Conservation (phyloP, 2,113 vertebrate genomes). For the Dissostichus mawsoni region DNA sequence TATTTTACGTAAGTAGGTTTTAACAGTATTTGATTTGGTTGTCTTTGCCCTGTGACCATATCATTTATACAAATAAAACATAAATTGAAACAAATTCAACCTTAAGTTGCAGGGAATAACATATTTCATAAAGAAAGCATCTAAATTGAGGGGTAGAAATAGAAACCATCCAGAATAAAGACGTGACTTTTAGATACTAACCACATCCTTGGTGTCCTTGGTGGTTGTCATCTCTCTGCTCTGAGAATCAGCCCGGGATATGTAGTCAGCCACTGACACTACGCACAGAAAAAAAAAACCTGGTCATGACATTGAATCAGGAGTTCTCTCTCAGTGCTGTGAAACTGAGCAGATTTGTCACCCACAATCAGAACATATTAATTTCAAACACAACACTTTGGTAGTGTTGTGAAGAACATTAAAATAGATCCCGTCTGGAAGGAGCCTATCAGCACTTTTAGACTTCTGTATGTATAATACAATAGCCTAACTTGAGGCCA, state of each 20-base stretch:
- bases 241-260: constrained; percentile 98
- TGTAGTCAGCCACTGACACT: constrained; percentile 99
- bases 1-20: no score
- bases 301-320: neutral
- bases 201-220: constrained; percentile 93
- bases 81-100: neutral
- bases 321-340: neutral
- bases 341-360: neutral
- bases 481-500: neutral
- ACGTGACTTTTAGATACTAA: constrained; percentile 73
- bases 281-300: constrained; percentile 46
- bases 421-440: neutral
- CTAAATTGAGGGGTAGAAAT: no score
- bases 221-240: constrained; percentile 93
- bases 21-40: no score
- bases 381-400: neutral
- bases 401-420: neutral
- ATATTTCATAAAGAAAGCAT: neutral
- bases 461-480: neutral
- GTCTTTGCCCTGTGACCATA: no score
- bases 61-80: no score
- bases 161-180: no score
- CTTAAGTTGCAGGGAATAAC: neutral
- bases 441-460: neutral
- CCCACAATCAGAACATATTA: neutral